Evolutionary conservation across 2,797 vertebrate genomes (phyloP), one percentile per base, ranked within the genome.

Genomic region (Scolopax bukidnonensis): DNA sequence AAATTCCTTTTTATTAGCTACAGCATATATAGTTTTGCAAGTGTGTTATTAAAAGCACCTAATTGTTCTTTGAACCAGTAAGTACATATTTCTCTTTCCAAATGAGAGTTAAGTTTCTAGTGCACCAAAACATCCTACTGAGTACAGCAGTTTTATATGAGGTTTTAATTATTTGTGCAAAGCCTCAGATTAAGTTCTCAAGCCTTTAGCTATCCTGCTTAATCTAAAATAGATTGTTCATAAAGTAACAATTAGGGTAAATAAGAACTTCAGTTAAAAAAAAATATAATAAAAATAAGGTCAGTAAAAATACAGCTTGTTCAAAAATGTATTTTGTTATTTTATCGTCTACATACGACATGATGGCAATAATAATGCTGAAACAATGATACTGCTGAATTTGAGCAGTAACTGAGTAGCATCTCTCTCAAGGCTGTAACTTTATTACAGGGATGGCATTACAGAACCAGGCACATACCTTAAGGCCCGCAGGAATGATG

Each of bases 1-100:
- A 93, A 93, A 93, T 80, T 74, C 59, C 16, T 60, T 95, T 96
- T 95, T 92, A 96, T 97, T 95, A 96, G 75, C 73, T 95, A 48
- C 10, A 85, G 57, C 61, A 56, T 47, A 56, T 71, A 80, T 93
- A 93, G 65, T 95, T 92, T 90, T 80, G 47, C 2, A 11, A 87
- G 48, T 18, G 27, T 3, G 1, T 95, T 96, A 95, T 89, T 90
- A 95, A 87, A 87, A 90, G 67, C 48, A 71, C 21, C 28, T 85
- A 95, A 84, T 43, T 80, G 67, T 87, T 88, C 70, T 89, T 84
- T 77, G 64, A 96, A 79, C 41, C 28, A 65, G 15, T 14, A n/a
- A 85, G 36, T 51, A 60, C 43, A 15, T 88, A 92, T 84, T 90
- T 93, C 59, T 82, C 41, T 77, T 87, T 75, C 85, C 85, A 86